Evolutionary conservation across 35 echinoderm and acorn worm species (phyloP).

Genomic region (Nesometra sesokonis): DNA sequence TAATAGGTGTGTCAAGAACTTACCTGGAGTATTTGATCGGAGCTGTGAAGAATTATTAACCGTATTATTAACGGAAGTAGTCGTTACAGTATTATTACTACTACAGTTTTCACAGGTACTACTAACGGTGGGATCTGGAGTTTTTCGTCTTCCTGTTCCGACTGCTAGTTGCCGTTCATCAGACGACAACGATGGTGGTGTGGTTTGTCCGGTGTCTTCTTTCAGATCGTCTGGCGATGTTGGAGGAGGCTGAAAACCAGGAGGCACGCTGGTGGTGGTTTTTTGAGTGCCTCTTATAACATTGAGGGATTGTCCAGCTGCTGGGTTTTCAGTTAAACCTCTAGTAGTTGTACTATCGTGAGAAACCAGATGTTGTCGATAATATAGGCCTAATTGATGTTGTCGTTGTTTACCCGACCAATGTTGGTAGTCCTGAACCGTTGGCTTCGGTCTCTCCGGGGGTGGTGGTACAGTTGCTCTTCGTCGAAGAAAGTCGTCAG

Average conservation of each 20-base stretch:
- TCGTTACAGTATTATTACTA: background rate
- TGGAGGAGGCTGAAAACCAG: background rate
- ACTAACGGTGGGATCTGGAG: background rate
- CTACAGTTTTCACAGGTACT: background rate
- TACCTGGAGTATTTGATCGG: background rate
- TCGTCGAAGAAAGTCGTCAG: background rate
- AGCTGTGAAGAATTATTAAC: background rate
- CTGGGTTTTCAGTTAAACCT: background rate
- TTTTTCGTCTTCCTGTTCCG: background rate
- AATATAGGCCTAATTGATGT: background rate
- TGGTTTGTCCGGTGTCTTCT: background rate
- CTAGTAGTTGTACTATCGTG: background rate
- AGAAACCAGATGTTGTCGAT: background rate
- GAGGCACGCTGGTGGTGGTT: background rate
- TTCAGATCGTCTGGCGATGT: background rate
- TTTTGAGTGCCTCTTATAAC: background rate
- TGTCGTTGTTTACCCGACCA: background rate
- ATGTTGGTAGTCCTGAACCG: background rate
- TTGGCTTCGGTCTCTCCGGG: background rate
- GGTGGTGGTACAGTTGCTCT: background rate
- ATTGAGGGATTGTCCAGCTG: background rate
- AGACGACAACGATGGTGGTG: background rate
- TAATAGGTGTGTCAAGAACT: background rate
- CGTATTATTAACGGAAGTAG: background rate
- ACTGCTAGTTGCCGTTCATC: background rate